These are phyloP conservation scores for Thunnus albacares DNA, from an alignment of 2,797 vertebrate genomes.

Conservation along the genomic window DNA sequence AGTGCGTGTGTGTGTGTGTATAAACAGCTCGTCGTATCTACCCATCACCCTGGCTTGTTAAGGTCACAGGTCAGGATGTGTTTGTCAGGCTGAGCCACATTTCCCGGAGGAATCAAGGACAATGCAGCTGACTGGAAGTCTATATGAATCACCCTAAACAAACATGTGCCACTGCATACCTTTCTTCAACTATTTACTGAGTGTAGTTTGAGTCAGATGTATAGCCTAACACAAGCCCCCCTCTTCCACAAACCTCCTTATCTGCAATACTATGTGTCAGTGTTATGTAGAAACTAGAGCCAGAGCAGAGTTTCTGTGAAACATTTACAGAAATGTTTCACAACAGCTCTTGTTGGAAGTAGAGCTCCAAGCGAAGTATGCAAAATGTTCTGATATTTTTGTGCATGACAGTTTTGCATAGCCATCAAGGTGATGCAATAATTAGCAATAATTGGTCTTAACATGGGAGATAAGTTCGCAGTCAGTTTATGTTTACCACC, in stretches of 20 bases:
- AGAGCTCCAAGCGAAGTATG: not conserved
- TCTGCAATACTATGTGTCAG: not conserved
- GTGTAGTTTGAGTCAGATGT: not conserved
- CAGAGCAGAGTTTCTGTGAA: not conserved
- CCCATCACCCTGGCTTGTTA: not conserved
- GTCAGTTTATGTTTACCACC: not conserved
- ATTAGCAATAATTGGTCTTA: not conserved
- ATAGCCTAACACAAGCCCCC: not conserved
- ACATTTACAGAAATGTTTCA: constrained; percentile 32
- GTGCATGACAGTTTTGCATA: not conserved
- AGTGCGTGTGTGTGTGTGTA: not conserved
- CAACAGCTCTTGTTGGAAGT: not conserved
- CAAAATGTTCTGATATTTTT: not conserved
- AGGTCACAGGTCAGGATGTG: constrained; percentile 66
- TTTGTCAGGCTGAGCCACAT: constrained; percentile 40
- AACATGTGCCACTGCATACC: not conserved
- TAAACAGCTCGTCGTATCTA: constrained; percentile 20
- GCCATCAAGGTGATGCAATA: not conserved
- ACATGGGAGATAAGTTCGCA: too few relatives aligned
- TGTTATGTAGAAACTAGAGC: not conserved
- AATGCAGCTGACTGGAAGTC: constrained; percentile 55
- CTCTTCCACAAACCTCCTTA: not conserved
- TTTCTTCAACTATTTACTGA: not conserved
- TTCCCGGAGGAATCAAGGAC: constrained; percentile 55
- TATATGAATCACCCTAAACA: constrained; percentile 34